Evolutionary conservation across 2,888 invertebrate species (phyloP), one percentile per base, ranked within the genome.

Genomic region (Deilephila elpenor): DNA sequence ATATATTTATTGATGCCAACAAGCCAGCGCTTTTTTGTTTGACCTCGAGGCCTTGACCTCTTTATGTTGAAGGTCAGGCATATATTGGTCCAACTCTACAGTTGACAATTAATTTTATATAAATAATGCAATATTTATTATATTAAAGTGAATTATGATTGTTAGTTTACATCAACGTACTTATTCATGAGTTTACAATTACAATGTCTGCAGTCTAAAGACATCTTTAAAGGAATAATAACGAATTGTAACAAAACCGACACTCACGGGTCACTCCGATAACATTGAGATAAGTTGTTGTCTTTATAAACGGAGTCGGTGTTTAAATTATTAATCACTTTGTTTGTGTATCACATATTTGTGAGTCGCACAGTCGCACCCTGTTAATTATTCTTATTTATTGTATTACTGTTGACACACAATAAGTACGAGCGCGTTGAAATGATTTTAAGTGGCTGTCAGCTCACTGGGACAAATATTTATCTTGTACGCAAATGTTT

Each of bases 211-310:
- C 20, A 29, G 59, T 56, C 37, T 20, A 17, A 14, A 67, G 14
- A 3, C 67, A 67, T 6, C 51, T 67, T 67, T 51, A 67, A 25
- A 51, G 25, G 51, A 67, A 67, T 51, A 67, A 67, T 67, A 25
- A 67, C 14, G 25, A 64, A 51, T 67, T 44, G 20, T 44, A 67
- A 44, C 44, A 25, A 44, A 67, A 67, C 44, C 44, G 44, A 44
- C 11, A 11, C 51, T 67, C 51, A 29, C 20, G 51, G 67, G 67
- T 67, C 67, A 67, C 5, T 17, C 5, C 7, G 67, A 67, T 67
- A 51, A 67, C 51, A 44, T 67, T 17, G 14, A 20, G 67, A 67
- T 67, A 67, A 67, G 56, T 4, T 25, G 67, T 67, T 25, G 67
- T 44, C 51, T 51, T 17, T 29, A 25, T 29, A 51, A 51, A 67